These are phyloP conservation scores for Hemibagrus guttatus DNA, from an alignment of 2,797 vertebrate genomes.

Conservation along the genomic window DNA sequence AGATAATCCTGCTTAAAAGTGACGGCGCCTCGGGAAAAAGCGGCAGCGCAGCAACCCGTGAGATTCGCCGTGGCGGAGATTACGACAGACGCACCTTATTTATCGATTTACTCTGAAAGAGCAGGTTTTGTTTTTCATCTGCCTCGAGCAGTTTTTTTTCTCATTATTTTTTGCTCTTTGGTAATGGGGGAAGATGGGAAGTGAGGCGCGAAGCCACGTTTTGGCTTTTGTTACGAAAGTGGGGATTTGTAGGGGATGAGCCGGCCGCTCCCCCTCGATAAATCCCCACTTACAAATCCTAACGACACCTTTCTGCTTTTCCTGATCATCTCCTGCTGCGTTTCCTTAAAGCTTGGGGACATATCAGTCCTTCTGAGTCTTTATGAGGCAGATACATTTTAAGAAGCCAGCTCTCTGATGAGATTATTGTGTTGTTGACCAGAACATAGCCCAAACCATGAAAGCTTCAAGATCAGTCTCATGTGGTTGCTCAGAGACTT, in stretches of 20 bases:
- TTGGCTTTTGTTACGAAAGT: constrained; percentile 37
- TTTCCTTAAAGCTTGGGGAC: constrained; percentile 15
- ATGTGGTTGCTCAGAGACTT: neutral
- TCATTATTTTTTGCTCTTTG: constrained; percentile 22
- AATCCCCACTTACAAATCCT: constrained; percentile 29
- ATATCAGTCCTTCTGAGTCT: neutral
- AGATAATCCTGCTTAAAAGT: constrained; percentile 76
- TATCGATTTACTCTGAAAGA: constrained; percentile 61
- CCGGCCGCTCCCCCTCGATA: constrained; percentile 44
- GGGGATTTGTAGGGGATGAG: constrained; percentile 47
- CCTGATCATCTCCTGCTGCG: constrained; percentile 41
- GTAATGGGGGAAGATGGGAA: constrained; percentile 43
- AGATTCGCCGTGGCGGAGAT: constrained; percentile 65
- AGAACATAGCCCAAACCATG: neutral
- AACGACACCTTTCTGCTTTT: constrained; percentile 46
- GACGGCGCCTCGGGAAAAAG: constrained; percentile 59
- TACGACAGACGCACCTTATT: constrained; percentile 57
- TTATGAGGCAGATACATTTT: neutral
- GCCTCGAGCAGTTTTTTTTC: neutral
- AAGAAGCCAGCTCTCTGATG: neutral
- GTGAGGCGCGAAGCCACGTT: constrained; percentile 36
- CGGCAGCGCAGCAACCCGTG: constrained; percentile 63
- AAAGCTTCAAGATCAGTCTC: neutral
- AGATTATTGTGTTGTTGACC: neutral
- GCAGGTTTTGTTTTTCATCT: constrained; percentile 27